Percentiles rank a stretch among this genome's conserved stretches.
phyloP scores from a whole-genome alignment of 2,113 vertebrate species.

The Pogona vitticeps region DNA sequence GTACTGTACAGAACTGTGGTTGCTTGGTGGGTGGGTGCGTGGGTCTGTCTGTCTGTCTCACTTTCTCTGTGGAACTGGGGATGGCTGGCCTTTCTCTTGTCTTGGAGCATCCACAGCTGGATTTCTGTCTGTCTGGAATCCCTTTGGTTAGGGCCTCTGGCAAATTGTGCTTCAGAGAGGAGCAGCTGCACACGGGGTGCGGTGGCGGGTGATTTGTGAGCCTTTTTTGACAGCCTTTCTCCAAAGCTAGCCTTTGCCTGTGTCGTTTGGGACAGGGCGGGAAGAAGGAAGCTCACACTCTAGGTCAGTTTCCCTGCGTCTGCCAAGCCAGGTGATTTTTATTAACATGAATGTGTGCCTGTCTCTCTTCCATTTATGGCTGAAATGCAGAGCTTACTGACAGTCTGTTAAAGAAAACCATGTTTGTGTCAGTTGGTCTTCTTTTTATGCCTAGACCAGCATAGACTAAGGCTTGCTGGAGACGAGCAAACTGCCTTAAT shows the following conservation, averaged over 20 bases:
- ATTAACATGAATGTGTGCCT: conserved; percentile 57
- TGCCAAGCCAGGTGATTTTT: conserved; percentile 64
- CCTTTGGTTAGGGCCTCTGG: conserved; percentile 52
- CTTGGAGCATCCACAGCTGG: conserved; percentile 32
- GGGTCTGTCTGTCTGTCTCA: too few relatives aligned
- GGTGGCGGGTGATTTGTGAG: not conserved
- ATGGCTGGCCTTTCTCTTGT: not conserved
- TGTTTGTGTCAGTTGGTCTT: conserved; percentile 40
- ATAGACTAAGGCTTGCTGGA: not conserved
- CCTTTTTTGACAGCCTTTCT: not conserved
- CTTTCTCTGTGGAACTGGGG: not conserved
- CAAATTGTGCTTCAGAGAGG: not conserved
- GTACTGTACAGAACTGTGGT: too few relatives aligned
- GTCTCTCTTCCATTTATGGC: conserved; percentile 80
- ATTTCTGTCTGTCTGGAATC: conserved; percentile 5
- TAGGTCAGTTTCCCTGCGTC: not conserved
- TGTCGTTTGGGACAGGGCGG: accelerated
- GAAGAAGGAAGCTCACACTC: conserved; percentile 6
- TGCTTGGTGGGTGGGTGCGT: not conserved
- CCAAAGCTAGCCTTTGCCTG: not conserved
- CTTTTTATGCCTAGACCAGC: accelerated
- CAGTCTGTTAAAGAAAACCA: conserved; percentile 49
- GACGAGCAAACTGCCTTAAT: not conserved
- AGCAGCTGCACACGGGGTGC: not conserved
- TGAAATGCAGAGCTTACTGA: conserved; percentile 57